Evolutionary conservation across 2,113 vertebrate genomes (phyloP).

Genomic region (Microtus ochrogaster): DNA sequence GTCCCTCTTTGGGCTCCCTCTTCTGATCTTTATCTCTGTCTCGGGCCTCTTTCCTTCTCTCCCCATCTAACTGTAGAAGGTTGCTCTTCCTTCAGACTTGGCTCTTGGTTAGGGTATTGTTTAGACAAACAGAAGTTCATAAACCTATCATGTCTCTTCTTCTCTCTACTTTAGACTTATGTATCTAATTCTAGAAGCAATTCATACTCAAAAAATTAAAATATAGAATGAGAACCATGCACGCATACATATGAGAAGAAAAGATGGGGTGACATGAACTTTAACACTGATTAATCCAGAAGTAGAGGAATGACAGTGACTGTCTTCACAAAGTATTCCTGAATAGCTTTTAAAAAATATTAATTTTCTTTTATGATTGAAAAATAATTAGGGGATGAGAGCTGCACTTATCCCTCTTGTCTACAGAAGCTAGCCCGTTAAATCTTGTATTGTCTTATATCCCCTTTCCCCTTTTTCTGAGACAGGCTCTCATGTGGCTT

Average conservation of each 20-base stretch:
- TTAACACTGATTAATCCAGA: background rate
- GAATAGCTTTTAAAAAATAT: background rate
- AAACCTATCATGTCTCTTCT: background rate
- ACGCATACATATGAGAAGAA: background rate
- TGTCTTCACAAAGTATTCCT: background rate
- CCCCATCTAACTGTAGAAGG: background rate
- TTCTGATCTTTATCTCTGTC: background rate
- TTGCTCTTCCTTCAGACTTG: background rate
- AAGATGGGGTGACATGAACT: background rate
- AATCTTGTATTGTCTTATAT: too few relatives aligned
- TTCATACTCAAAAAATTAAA: background rate
- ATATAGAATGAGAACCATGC: background rate
- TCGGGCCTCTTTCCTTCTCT: background rate
- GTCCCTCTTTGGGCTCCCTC: background rate
- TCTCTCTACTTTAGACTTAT: background rate
- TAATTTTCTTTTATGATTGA: slow-evolving; percentile 10
- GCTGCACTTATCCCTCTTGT: background rate
- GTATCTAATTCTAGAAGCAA: slow-evolving; percentile 22
- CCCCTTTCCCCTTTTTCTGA: background rate
- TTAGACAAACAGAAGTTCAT: background rate
- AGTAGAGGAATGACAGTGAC: background rate
- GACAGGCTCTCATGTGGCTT: background rate
- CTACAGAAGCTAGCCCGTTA: background rate
- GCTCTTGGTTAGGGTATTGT: background rate
- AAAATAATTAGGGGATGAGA: slow-evolving; percentile 15